Evolutionary conservation across 2,888 invertebrate genomes (phyloP).

Genomic region (Ennomos quercinarius): DNA sequence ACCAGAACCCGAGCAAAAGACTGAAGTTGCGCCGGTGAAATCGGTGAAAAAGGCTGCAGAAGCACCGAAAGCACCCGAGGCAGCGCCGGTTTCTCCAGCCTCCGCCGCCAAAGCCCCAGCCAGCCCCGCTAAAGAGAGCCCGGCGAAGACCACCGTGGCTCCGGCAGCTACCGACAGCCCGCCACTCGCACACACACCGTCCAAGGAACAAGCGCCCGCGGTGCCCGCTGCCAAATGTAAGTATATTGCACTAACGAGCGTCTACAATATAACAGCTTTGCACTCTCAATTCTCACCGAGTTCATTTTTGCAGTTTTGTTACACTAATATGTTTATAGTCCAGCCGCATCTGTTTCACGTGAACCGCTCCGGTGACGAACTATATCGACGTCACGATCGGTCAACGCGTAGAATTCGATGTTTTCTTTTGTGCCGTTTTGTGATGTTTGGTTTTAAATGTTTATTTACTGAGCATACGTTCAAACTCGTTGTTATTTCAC

Average conservation of each 20-base stretch:
- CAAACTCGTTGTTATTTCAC: constrained; percentile 84
- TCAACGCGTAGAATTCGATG: constrained; percentile 60
- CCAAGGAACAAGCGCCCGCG: constrained; percentile 67
- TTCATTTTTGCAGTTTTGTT: constrained; percentile 81
- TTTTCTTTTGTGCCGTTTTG: constrained; percentile 82
- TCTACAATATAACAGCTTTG: constrained; percentile 68
- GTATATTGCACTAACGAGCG: constrained; percentile 56
- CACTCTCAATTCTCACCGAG: constrained; percentile 77
- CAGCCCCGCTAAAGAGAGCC: constrained; percentile 27
- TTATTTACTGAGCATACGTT: constrained; percentile 80
- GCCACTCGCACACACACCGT: constrained; percentile 73
- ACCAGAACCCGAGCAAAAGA: constrained; percentile 38
- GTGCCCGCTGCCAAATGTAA: constrained; percentile 76
- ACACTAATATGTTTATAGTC: constrained; percentile 73
- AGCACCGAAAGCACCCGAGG: constrained; percentile 20
- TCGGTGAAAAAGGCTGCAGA: constrained; percentile 31
- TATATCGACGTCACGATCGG: constrained; percentile 35
- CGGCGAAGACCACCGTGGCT: constrained; percentile 44
- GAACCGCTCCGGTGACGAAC: constrained; percentile 37
- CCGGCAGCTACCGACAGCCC: constrained; percentile 65
- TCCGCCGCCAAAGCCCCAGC: neutral
- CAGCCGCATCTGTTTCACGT: constrained; percentile 68
- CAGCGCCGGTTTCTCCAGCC: constrained; percentile 19
- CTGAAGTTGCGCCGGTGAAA: constrained; percentile 37
- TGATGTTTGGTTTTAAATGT: constrained; percentile 81